phyloP scores from a whole-genome alignment of 30 jellyfish, hydroid and myxozoan genomes.

The Cassiopea andromeda region DNA sequence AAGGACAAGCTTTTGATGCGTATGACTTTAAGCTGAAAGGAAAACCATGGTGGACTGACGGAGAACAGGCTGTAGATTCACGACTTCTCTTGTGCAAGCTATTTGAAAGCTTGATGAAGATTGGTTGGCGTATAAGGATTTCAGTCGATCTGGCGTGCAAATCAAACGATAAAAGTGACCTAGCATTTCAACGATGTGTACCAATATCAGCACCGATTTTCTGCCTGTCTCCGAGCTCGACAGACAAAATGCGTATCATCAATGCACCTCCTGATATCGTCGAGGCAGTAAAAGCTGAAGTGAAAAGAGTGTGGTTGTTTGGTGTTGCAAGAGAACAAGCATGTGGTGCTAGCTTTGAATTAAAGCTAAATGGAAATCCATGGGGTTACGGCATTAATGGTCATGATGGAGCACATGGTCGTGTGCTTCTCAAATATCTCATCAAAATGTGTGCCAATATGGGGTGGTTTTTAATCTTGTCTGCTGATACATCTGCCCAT shows the following conservation, averaged over 20 bases:
- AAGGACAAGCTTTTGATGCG: constrained; percentile 1
- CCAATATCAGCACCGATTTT: constrained; percentile 39
- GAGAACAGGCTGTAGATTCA: constrained; percentile 18
- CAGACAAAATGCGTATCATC: constrained; percentile 48
- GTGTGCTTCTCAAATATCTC: constrained; percentile 41
- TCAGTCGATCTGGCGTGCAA: constrained; percentile 46
- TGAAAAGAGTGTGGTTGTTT: constrained; percentile 41
- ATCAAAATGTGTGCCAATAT: background rate
- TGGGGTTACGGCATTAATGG: constrained; percentile 22
- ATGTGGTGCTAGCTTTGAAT: constrained; percentile 2
- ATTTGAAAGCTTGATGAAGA: constrained; percentile 34
- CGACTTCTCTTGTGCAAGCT: constrained; percentile 54
- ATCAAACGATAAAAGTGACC: constrained; percentile 37
- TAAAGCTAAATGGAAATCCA: constrained; percentile 52
- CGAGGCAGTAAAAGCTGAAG: constrained; percentile 14
- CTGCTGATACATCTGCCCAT: constrained; percentile 26
- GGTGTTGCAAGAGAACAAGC: constrained; percentile 14
- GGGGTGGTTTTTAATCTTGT: constrained; percentile 41
- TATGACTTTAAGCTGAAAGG: constrained; percentile 68
- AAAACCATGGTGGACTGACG: constrained; percentile 67
- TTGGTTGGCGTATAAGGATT: constrained; percentile 59
- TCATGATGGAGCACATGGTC: constrained; percentile 48
- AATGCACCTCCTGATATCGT: constrained; percentile 57
- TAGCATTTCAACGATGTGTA: constrained; percentile 46
- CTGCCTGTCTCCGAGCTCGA: constrained; percentile 50